These are phyloP conservation scores for Pseudococcus jackbeardsleyi DNA, from an alignment of 2,888 invertebrate species.

Conservation along the genomic window DNA sequence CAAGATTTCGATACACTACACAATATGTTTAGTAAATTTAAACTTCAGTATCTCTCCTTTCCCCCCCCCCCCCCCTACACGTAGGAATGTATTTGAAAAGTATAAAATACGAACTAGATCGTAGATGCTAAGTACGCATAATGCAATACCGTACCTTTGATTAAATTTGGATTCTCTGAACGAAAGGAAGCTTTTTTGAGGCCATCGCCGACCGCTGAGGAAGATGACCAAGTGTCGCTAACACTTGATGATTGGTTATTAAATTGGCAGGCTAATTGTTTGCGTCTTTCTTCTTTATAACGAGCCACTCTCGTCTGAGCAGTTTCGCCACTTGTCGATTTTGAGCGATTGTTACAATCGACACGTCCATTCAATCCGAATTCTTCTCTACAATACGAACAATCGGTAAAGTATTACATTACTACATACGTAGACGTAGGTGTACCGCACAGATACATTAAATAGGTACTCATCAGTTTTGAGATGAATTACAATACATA, in stretches of 20 bases:
- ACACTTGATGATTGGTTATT: slow-evolving; percentile 65
- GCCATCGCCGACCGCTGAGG: slow-evolving; percentile 18
- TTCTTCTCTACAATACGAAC: slow-evolving; percentile 55
- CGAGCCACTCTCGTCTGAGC: slow-evolving; percentile 74
- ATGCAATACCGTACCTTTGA: slow-evolving; percentile 11
- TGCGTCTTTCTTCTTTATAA: slow-evolving; percentile 81
- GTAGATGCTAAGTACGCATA: not conserved
- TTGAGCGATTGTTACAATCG: slow-evolving; percentile 5
- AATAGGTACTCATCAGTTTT: no score
- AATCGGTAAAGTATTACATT: not conserved
- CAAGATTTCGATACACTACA: no score
- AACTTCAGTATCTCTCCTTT: no score
- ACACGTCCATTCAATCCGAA: slow-evolving; percentile 34
- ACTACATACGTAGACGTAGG: no score
- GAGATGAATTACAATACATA: no score
- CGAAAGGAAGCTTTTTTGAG: slow-evolving; percentile 20
- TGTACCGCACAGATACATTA: no score
- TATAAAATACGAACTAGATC: no score
- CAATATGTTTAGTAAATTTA: no score
- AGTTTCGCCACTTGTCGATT: slow-evolving; percentile 51
- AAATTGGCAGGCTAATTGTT: slow-evolving; percentile 76
- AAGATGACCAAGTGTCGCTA: slow-evolving; percentile 44
- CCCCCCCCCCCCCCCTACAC: no score
- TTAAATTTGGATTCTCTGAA: not conserved
- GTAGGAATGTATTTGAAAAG: no score